Percentiles rank a stretch among this genome's conserved stretches.
These are phyloP conservation scores for Perizoma flavofasciatum DNA, from an alignment of 2,888 invertebrate species.

Conservation along the genomic window DNA sequence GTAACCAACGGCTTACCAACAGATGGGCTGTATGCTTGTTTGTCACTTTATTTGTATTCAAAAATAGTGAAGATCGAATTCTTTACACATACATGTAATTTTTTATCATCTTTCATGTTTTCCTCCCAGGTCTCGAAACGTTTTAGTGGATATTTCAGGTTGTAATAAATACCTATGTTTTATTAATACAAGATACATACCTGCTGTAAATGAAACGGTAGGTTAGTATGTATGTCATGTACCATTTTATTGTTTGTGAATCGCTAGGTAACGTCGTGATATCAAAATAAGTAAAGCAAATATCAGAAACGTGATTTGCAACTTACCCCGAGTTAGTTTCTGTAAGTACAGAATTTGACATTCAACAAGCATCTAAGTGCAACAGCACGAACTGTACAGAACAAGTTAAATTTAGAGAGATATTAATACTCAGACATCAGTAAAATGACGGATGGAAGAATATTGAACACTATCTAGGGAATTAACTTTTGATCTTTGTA, in stretches of 20 bases:
- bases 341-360: conserved; percentile 37
- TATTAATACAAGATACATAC: no score
- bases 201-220: neutral
- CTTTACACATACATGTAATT: no score
- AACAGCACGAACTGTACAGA: conserved; percentile 18
- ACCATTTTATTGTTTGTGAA: conserved; percentile 8
- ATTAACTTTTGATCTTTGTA: neutral
- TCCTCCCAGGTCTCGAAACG: no score
- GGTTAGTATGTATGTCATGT: neutral
- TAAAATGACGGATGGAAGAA: neutral
- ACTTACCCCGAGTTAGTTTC: conserved; percentile 23
- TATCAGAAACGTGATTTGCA: conserved; percentile 39
- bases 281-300: conserved; percentile 36
- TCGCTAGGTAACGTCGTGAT: conserved; percentile 34
- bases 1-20: no score
- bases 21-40: no score
- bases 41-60: no score
- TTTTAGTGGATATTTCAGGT: no score
- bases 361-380: conserved; percentile 26
- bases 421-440: neutral
- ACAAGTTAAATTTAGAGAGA: conserved; percentile 6
- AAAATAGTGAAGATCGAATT: no score
- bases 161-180: no score
- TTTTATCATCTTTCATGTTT: no score
- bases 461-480: neutral